Evolutionary conservation across 2,888 invertebrate genomes (phyloP).

Genomic region (Mycogona germanica): DNA sequence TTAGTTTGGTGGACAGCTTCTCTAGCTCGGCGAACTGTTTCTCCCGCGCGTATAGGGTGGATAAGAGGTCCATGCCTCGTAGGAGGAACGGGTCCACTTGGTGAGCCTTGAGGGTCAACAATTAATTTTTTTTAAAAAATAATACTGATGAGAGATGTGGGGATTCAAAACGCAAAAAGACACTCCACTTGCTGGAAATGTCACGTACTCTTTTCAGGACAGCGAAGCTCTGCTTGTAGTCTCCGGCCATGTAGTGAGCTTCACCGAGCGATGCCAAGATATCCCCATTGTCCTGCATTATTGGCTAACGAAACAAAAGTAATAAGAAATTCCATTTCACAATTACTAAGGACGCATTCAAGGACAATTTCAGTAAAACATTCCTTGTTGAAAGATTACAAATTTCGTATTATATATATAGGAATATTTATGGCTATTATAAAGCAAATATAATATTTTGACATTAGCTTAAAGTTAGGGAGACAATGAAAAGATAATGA

Average conservation of each 20-base stretch:
- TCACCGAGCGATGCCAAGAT: slow-evolving; percentile 56
- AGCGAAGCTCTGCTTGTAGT: slow-evolving; percentile 49
- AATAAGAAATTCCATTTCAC: no score
- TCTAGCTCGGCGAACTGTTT: slow-evolving; percentile 48
- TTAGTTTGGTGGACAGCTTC: slow-evolving; percentile 42
- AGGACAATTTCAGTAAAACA: no score
- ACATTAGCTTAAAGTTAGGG: no score
- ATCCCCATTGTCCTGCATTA: slow-evolving; percentile 52
- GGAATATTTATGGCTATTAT: no score
- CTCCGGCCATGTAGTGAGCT: slow-evolving; percentile 57
- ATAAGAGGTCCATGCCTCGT: slow-evolving; percentile 50
- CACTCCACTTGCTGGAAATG: slow-evolving; percentile 8
- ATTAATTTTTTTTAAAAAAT: no score
- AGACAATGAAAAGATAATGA: no score
- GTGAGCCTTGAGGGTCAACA: slow-evolving; percentile 39
- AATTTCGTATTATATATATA: no score
- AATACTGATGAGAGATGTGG: no score
- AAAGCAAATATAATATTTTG: no score
- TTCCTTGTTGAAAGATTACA: no score
- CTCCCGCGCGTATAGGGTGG: slow-evolving; percentile 47
- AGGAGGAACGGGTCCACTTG: slow-evolving; percentile 42
- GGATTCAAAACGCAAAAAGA: no score
- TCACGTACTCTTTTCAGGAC: slow-evolving; percentile 35
- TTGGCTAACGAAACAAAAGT: slow-evolving; percentile 24
- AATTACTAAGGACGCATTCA: no score